Base-by-base conservation (phyloP, 2,888 invertebrate species). In the Blastobasis adustella region DNA sequence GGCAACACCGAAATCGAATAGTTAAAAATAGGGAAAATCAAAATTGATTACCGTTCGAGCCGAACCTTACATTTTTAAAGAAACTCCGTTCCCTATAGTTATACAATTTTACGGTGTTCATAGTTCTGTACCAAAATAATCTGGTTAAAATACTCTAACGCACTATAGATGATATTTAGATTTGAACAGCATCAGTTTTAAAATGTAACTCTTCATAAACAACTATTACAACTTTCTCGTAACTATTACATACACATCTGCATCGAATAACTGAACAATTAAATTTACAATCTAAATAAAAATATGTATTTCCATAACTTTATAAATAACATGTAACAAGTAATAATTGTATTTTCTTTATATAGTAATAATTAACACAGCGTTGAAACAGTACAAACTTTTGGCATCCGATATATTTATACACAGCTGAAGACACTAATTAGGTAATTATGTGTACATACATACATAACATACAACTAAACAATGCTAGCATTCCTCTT, bases 321-420 rank as follows among this genome's bases (percentile, higher is more conserved):
- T 62, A 71, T 58, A 67, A 66, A 60, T 63, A 54, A 59, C 23
- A 23, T 59, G 54, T 69, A 70, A 72, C 66, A 67, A 67, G 60
- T 63, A 63, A 63, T 64, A 62, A 53, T 59, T 51, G 57, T 60
- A 58, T 60, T 60, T 61, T 54, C 23, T 23, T 5, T 9, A 42
- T 42, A 5, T 42, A 5, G 9, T 42, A n/a, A 42, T 42, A 42
- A 65, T 66, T 63, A 67, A 68, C 66, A 69, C 66, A 71, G 68
- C 67, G 65, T 69, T 58, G 61, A 65, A 62, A 68, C 58, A 69
- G 66, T 69, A 73, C 58, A 69, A 69, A 76, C 67, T 53, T 82
- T 80, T 82, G 82, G 81, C 82, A 80, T 76, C 78, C 65, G 67
- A 74, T 62, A 68, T 62, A 23, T 42, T 7, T 62, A 66, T 58